phyloP scores from a whole-genome alignment of 37 sponge, comb jelly and placozoan genomes.

The Tethya wilhelma region DNA sequence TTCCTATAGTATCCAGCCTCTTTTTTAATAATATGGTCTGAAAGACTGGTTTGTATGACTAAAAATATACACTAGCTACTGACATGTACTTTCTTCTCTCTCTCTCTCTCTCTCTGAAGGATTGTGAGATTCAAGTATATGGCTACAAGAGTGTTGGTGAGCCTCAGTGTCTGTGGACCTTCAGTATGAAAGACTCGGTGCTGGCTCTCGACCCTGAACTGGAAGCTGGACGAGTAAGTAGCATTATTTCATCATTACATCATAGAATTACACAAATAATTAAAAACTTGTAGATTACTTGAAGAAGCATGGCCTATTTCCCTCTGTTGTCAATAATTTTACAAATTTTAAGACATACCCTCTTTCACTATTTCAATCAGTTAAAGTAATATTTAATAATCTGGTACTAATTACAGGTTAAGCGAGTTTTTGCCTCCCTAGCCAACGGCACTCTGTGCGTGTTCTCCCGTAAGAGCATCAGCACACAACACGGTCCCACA shows the following conservation, averaged over 20 bases:
- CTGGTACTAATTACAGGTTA: conserved; percentile 51
- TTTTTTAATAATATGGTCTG: too few species aligned
- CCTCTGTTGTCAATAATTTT: background rate
- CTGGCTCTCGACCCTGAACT: conserved; percentile 70
- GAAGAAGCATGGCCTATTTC: too few species aligned
- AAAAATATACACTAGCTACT: background rate
- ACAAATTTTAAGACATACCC: background rate
- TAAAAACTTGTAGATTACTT: too few species aligned
- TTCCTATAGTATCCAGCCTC: too few species aligned
- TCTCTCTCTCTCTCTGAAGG: conserved; percentile 25
- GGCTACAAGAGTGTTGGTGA: conserved; percentile 67
- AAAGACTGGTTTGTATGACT: too few species aligned
- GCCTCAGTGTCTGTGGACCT: conserved; percentile 80
- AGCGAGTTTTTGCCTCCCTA: conserved; percentile 81
- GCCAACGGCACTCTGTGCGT: conserved; percentile 79
- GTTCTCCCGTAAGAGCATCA: conserved; percentile 72
- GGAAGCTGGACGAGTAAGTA: conserved; percentile 74
- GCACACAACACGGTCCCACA: conserved; percentile 2
- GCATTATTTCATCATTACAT: too few species aligned
- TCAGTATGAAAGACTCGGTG: conserved; percentile 71
- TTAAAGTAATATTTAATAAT: background rate
- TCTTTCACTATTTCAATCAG: background rate
- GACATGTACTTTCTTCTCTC: background rate
- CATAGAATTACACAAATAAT: too few species aligned
- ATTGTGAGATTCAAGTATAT: conserved; percentile 85